Conservation (phyloP, 2,888 invertebrate genomes). For the Blomia tropicalis region DNA sequence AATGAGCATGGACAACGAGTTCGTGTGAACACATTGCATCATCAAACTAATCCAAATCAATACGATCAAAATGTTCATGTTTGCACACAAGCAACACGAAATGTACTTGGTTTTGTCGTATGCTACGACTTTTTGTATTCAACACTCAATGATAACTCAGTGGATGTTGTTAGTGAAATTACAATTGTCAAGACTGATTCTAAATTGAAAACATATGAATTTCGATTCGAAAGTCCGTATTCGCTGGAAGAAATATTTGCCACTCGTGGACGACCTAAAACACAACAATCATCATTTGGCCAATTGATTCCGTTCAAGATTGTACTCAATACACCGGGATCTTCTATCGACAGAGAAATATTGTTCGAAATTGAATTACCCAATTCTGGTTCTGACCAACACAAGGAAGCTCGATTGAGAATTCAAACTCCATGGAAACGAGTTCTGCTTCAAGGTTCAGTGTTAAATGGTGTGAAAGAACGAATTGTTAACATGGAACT, state of each 20-base stretch:
- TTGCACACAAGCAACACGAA: conserved; percentile 1
- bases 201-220: conserved; percentile 22
- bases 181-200: conserved; percentile 19
- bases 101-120: neutral
- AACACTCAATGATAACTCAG: neutral
- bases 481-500: neutral
- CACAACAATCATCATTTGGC: neutral
- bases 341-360: conserved; percentile 22
- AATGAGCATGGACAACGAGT: neutral
- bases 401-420: conserved; percentile 17
- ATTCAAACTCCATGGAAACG: conserved; percentile 25
- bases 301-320: neutral
- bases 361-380: conserved; percentile 21
- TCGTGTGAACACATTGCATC: neutral
- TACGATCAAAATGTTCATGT: neutral
- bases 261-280: neutral
- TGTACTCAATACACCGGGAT: conserved; percentile 27
- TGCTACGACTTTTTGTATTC: neutral
- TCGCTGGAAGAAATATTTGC: neutral
- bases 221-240: neutral
- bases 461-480: conserved; percentile 4
- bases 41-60: neutral
- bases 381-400: neutral
- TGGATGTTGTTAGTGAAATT: neutral
- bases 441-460: neutral